A percentile compares a stretch with the other conserved stretches of the same genome.
Conservation (phyloP, 2,113 vertebrate species). For the Myotis lucifugus region DNA sequence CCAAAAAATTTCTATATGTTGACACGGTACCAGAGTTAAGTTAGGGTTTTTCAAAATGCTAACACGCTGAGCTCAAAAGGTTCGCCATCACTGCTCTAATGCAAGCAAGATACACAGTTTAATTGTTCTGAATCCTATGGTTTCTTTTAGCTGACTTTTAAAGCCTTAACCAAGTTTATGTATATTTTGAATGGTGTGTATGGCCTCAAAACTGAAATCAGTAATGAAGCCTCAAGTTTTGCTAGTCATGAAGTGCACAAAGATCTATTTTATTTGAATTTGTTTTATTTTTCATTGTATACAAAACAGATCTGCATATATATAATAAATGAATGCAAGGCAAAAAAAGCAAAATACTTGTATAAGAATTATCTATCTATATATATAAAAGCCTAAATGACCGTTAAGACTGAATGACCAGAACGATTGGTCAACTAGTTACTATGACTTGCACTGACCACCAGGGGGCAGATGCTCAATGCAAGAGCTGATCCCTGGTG, state of each 20-base stretch:
- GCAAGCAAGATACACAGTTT: neutral
- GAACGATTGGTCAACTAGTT: no score
- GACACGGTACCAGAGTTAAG: no score
- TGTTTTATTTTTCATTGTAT: neutral
- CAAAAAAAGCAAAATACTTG: neutral
- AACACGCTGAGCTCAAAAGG: no score
- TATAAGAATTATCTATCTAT: neutral
- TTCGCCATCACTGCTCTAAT: neutral
- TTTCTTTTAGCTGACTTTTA: neutral
- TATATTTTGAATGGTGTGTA: neutral
- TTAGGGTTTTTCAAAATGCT: no score
- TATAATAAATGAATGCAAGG: conserved; percentile 17
- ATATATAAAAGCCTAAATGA: no score
- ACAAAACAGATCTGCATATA: conserved; percentile 33
- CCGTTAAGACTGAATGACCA: no score
- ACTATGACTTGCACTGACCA: no score
- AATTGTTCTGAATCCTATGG: neutral
- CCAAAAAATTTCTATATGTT: no score
- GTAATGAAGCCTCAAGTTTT: neutral
- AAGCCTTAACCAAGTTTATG: neutral
- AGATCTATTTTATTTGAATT: neutral
- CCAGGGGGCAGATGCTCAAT: no score
- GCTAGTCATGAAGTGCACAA: neutral
- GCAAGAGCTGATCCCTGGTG: no score
- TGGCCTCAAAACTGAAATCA: conserved; percentile 8